These are phyloP conservation scores for Amyelois transitella DNA, from an alignment of 1,140 invertebrate genomes.

Conservation along the genomic window DNA sequence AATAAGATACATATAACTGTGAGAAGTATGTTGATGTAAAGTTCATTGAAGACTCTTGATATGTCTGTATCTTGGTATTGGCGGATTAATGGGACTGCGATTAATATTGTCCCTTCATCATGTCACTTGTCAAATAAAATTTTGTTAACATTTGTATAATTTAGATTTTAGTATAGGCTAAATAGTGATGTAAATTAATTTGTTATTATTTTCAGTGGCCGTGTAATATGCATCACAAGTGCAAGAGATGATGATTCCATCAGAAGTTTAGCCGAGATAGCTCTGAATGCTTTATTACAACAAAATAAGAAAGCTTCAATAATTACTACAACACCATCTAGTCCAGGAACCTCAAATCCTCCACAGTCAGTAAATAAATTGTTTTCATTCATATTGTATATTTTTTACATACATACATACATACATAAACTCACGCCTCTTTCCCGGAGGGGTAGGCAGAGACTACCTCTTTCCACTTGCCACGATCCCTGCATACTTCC, in stretches of 20 bases:
- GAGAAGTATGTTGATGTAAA: too few species aligned
- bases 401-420: too few species aligned
- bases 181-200: conserved; percentile 1
- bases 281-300: conserved; percentile 83
- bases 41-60: too few species aligned
- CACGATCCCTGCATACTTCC: too few species aligned
- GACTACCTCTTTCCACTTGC: too few species aligned
- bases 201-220: conserved; percentile 77
- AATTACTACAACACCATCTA: conserved; percentile 28
- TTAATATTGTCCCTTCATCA: too few species aligned
- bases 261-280: conserved; percentile 89
- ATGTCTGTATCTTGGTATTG: too few species aligned
- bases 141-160: neutral
- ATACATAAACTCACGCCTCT: too few species aligned
- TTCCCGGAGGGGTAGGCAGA: too few species aligned
- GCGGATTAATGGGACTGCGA: too few species aligned
- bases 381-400: neutral
- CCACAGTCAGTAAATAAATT: conserved; percentile 34
- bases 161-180: neutral
- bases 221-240: conserved; percentile 92
- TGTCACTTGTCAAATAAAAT: neutral
- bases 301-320: conserved; percentile 82
- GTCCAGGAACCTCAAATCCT: conserved; percentile 26
- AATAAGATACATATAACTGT: too few species aligned
- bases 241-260: conserved; percentile 88